These are phyloP conservation scores for Beaufortia kweichowensis DNA, from an alignment of 2,113 vertebrate species.

Conservation along the genomic window DNA sequence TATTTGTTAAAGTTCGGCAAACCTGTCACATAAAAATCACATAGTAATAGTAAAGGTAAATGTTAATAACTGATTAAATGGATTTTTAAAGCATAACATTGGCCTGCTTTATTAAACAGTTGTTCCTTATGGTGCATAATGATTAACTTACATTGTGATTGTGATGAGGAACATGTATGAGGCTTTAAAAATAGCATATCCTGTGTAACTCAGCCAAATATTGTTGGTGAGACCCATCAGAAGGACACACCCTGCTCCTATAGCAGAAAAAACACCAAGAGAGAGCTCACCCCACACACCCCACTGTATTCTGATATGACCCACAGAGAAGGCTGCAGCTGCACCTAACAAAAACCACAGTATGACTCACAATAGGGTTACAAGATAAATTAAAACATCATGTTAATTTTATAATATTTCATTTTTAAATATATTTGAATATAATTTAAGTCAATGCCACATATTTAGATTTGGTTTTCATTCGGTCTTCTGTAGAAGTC, in stretches of 20 bases:
- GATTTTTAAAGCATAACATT: neutral
- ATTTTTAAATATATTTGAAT: no score
- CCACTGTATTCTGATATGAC: conserved; percentile 66
- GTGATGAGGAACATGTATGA: conserved; percentile 76
- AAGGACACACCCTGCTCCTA: conserved; percentile 66
- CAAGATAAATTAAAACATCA: no score
- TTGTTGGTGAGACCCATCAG: conserved; percentile 65
- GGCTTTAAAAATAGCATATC: conserved; percentile 71
- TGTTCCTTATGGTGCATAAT: no score
- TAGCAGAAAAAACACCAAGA: conserved; percentile 69
- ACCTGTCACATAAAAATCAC: no score
- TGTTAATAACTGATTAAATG: neutral
- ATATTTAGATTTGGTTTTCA: neutral
- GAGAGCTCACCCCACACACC: conserved; percentile 72
- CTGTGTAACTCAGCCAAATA: conserved; percentile 70
- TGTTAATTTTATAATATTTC: no score
- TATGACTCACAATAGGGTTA: neutral
- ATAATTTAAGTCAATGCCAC: no score
- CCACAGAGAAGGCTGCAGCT: conserved; percentile 67
- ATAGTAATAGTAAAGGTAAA: no score
- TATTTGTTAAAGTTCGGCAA: neutral
- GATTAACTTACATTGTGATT: conserved; percentile 64
- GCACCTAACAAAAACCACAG: conserved; percentile 60
- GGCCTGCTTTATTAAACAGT: no score
- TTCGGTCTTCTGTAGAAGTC: no score